Base-by-base conservation (phyloP, 53 echinoderm and acorn worm genomes). In the Astropecten irregularis region DNA sequence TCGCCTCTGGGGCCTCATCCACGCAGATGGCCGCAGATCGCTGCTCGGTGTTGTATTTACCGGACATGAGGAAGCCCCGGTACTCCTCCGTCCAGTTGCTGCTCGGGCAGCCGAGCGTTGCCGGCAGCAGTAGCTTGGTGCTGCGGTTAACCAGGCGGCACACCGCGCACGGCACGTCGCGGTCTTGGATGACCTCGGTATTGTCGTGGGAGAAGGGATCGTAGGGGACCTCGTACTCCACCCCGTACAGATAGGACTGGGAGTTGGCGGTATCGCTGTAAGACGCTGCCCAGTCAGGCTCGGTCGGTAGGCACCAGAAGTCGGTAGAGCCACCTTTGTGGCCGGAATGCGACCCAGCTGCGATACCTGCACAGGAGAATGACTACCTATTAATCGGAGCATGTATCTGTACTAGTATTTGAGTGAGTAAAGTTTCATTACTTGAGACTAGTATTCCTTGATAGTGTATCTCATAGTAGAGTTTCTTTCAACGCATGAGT, bases 151-250 rank as follows among this genome's bases (percentile, higher is more conserved):
- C 33, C 49, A 68, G 42, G 46, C 86, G 26, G 83, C 89, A 74
- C 83, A 88, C 31, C 27, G 76, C 76, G 42, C 76, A 76, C 26
- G 89, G 83, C 8, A 83, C 89, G 62, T 83, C 89, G 29, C 64
- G 83, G 26, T 88, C 18, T 20, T 88, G 25, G 32, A 88, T 38
- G 10, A 62, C 40, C 40, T 88, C 88, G 26, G 77, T 50, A 33
- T 88, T 88, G 14, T 88, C 89, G 29, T 62, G 71, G 0, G 83
- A 83, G 67, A 88, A 88, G 32, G 89, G 89, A 29, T 83, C 73
- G 32, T 47, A 69, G 53, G 22, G 2, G 22, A 76, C 42, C 26
- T 56, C 40, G 44, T 76, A 76, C 30, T 76, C 76, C 59, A 76
- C 22, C 27, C 76, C 76, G 59, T 76, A 44, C 5, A 76, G 59